These are phyloP conservation scores for Agrochola litura DNA, from an alignment of 2,888 invertebrate species.

Conservation along the genomic window DNA sequence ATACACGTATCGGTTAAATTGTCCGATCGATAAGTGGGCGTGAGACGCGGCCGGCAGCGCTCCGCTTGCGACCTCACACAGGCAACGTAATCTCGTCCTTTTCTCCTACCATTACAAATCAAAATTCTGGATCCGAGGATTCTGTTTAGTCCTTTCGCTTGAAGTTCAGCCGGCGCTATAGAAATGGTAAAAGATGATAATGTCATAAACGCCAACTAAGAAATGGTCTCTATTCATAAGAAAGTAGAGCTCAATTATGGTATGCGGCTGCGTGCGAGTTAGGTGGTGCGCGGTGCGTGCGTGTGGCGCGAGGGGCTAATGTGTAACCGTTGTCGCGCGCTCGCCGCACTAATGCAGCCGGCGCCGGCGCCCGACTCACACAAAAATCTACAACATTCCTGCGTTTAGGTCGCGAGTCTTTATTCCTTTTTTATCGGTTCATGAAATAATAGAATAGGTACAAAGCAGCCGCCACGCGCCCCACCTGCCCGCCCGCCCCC, in stretches of 20 bases:
- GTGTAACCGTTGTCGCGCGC: slow-evolving; percentile 82
- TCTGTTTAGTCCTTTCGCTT: slow-evolving; percentile 54
- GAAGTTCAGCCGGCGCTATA: slow-evolving; percentile 10
- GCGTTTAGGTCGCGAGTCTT: slow-evolving; percentile 84
- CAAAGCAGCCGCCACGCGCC: slow-evolving; percentile 81
- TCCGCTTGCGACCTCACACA: slow-evolving; percentile 40
- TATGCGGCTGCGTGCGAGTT: neutral
- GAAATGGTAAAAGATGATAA: slow-evolving; percentile 43
- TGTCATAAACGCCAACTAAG: slow-evolving; percentile 6
- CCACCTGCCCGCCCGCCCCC: slow-evolving; percentile 15
- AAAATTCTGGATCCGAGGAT: slow-evolving; percentile 12
- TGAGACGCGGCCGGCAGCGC: slow-evolving; percentile 68
- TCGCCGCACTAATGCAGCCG: slow-evolving; percentile 85
- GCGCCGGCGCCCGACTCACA: slow-evolving; percentile 89
- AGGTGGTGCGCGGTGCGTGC: slow-evolving; percentile 2
- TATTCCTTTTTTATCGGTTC: slow-evolving; percentile 88
- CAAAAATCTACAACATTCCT: slow-evolving; percentile 87
- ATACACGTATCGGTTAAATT: slow-evolving; percentile 84
- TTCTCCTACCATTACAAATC: neutral
- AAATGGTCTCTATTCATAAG: slow-evolving; percentile 37
- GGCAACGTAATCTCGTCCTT: slow-evolving; percentile 40
- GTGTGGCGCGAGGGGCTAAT: slow-evolving; percentile 81
- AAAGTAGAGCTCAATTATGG: slow-evolving; percentile 9
- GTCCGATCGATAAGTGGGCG: slow-evolving; percentile 88
- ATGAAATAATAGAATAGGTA: slow-evolving; percentile 86